phyloP scores from a whole-genome alignment of 2,113 vertebrate species.

The Choloepus hoffmanni region DNA sequence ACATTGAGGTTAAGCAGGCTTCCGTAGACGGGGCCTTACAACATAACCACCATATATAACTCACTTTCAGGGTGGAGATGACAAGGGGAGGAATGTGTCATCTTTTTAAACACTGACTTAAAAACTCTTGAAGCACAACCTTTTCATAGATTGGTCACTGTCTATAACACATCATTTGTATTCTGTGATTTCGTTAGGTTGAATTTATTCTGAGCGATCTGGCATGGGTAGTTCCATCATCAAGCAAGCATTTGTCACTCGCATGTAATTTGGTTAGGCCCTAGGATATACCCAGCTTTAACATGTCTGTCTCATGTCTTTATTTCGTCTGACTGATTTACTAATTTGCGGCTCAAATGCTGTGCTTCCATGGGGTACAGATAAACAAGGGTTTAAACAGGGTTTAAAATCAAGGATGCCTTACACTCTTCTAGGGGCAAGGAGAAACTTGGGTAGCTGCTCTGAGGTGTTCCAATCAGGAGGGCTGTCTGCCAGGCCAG shows the following conservation, averaged over 20 bases:
- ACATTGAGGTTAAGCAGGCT: neutral
- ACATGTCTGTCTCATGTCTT: slow-evolving; percentile 38
- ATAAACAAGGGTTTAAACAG: slow-evolving; percentile 8
- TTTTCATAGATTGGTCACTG: neutral
- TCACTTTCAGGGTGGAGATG: neutral
- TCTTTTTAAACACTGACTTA: slow-evolving; percentile 4
- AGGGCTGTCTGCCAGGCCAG: neutral
- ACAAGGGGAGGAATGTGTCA: neutral
- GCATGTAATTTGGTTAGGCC: slow-evolving; percentile 57
- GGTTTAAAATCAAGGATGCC: neutral
- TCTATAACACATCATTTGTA: neutral
- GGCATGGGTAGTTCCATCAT: neutral
- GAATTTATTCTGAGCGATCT: slow-evolving; percentile 33
- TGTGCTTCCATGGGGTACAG: neutral
- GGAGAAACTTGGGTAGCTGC: neutral
- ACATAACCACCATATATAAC: neutral
- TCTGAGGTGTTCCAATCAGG: neutral
- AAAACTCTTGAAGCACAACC: neutral
- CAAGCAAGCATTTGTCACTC: slow-evolving; percentile 9
- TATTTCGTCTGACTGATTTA: slow-evolving; percentile 73
- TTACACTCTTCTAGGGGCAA: neutral
- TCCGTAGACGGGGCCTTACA: neutral
- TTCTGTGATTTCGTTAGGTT: neutral
- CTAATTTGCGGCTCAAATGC: neutral
- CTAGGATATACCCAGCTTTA: slow-evolving; percentile 50